These are phyloP conservation scores for Pluvialis apricaria DNA, from an alignment of 2,113 vertebrate genomes.

Conservation along the genomic window DNA sequence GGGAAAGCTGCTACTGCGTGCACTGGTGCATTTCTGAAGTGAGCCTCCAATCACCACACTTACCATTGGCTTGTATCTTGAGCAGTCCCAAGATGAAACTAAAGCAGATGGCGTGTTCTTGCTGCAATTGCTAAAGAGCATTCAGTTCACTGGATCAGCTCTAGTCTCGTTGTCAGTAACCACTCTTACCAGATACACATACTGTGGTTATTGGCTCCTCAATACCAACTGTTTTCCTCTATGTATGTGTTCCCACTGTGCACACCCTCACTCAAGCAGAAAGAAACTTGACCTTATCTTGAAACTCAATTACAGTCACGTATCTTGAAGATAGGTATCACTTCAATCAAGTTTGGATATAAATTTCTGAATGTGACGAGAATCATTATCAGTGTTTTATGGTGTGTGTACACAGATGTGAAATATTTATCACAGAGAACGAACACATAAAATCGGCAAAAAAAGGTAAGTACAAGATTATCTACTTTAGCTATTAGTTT, in stretches of 20 bases:
- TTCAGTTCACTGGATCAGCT: not conserved
- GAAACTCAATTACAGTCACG: not conserved
- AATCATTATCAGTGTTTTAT: not conserved
- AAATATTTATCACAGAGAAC: not conserved
- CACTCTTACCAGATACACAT: not conserved
- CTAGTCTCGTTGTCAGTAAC: not conserved
- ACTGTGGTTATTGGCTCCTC: not conserved
- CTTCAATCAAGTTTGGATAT: not conserved
- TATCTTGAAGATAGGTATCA: not conserved
- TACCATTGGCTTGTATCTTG: not conserved
- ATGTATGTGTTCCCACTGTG: not conserved
- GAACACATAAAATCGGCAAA: not conserved
- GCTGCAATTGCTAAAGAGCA: not conserved
- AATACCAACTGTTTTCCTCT: not conserved
- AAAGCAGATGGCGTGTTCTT: accelerated
- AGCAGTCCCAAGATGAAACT: not conserved
- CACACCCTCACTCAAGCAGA: accelerated
- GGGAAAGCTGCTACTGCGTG: not conserved
- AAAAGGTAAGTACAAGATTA: not conserved
- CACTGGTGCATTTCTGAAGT: not conserved
- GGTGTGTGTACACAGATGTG: accelerated
- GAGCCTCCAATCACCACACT: not conserved
- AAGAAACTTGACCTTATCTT: not conserved
- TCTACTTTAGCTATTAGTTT: not conserved
- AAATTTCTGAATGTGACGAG: not conserved